phyloP scores from a whole-genome alignment of 2,888 invertebrate genomes.

The Kuschelorhynchus macadamiae region DNA sequence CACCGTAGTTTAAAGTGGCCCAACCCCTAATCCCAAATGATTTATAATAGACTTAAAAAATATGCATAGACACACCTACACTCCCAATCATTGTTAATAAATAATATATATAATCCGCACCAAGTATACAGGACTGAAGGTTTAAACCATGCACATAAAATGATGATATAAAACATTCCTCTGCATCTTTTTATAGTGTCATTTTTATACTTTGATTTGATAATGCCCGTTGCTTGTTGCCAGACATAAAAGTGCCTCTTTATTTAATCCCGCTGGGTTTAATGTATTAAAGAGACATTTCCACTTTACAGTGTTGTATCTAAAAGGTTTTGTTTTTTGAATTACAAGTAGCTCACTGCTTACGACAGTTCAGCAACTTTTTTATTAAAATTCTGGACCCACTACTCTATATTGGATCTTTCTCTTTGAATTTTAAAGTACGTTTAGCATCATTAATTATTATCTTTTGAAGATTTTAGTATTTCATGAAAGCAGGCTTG shows the following conservation, averaged over 20 bases:
- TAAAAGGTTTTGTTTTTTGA: constrained; percentile 25
- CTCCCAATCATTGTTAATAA: neutral
- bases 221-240: constrained; percentile 36
- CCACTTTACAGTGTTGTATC: constrained; percentile 31
- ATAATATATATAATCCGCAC: constrained; percentile 9
- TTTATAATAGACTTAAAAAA: too few species aligned
- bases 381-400: too few species aligned
- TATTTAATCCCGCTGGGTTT: constrained; percentile 39
- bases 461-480: too few species aligned
- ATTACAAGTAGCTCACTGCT: constrained; percentile 22
- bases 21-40: too few species aligned
- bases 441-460: too few species aligned
- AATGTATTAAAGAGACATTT: constrained; percentile 32
- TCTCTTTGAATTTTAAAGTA: too few species aligned
- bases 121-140: constrained; percentile 13
- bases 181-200: constrained; percentile 30
- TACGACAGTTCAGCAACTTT: too few species aligned
- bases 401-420: too few species aligned
- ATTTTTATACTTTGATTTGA: constrained; percentile 37
- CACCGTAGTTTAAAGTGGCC: too few species aligned
- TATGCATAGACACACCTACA: constrained; percentile 14
- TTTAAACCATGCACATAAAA: constrained; percentile 31
- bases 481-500: too few species aligned
- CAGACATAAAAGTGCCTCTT: constrained; percentile 39
- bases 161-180: constrained; percentile 43